These are phyloP conservation scores for Fregata magnificens DNA, from an alignment of 2,113 vertebrate species.

Conservation along the genomic window DNA sequence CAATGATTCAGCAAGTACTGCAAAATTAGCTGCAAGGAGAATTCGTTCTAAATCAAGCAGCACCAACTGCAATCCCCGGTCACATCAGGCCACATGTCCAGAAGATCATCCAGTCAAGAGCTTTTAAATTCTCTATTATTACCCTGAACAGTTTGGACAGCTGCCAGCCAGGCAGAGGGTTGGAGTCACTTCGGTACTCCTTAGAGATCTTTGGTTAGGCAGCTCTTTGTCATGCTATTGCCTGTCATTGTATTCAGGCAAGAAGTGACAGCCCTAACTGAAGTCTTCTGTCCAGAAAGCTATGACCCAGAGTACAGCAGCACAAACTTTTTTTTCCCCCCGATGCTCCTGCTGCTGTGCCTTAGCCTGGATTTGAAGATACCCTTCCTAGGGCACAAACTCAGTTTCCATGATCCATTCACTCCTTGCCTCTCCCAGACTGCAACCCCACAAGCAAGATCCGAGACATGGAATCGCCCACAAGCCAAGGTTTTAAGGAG, in stretches of 20 bases:
- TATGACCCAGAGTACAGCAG: background rate
- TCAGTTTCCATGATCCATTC: background rate
- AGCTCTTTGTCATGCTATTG: background rate
- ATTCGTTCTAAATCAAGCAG: background rate
- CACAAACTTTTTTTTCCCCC: too few relatives aligned
- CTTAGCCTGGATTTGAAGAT: background rate
- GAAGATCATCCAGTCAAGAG: background rate
- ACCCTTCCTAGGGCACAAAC: background rate
- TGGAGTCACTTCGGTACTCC: background rate
- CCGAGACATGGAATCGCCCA: fast-evolving
- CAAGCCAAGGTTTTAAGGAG: background rate
- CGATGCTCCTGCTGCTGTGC: background rate
- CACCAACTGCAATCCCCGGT: background rate
- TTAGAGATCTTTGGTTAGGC: fast-evolving
- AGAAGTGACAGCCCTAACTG: background rate
- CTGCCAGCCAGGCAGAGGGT: background rate
- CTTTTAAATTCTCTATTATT: background rate
- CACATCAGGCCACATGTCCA: background rate
- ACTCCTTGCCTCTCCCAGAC: background rate
- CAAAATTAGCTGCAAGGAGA: background rate
- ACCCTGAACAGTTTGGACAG: background rate
- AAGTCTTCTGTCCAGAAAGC: background rate
- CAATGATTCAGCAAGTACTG: background rate
- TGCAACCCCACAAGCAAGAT: background rate
- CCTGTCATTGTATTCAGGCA: background rate